Percentiles rank a stretch among this genome's conserved stretches.
phyloP scores from a whole-genome alignment of 2,113 vertebrate genomes.

The Onychostruthus taczanowskii region DNA sequence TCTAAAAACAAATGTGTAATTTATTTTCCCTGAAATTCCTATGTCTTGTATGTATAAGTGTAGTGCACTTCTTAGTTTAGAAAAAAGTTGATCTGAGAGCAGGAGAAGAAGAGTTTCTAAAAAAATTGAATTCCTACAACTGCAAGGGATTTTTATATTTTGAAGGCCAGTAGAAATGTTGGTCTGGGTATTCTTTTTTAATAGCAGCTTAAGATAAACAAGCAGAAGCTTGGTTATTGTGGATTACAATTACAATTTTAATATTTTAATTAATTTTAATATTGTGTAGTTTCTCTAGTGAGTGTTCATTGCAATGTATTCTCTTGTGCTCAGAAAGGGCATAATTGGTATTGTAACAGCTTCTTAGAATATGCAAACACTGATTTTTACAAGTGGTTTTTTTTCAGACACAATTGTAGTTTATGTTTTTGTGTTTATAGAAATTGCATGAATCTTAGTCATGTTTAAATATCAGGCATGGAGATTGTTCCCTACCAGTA shows the following conservation, averaged over 20 bases:
- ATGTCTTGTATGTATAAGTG: background rate
- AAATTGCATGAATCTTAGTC: background rate
- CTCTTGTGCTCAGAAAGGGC: background rate
- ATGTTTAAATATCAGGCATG: background rate
- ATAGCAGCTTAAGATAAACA: background rate
- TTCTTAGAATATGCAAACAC: background rate
- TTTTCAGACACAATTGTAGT: background rate
- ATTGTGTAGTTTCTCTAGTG: background rate
- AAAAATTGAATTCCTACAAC: background rate
- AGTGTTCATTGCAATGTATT: background rate
- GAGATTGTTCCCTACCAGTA: background rate
- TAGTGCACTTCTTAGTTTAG: background rate
- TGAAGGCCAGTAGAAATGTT: background rate
- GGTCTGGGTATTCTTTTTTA: background rate
- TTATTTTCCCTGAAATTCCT: background rate
- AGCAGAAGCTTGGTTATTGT: background rate
- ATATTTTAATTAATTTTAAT: background rate
- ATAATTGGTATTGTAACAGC: background rate
- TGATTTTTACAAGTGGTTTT: background rate
- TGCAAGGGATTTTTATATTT: background rate
- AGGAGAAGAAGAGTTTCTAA: background rate
- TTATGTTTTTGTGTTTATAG: background rate
- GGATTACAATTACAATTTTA: background rate
- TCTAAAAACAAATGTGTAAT: background rate
- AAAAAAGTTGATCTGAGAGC: background rate